A percentile compares a stretch with the other conserved stretches of the same genome.
Conservation (phyloP, 2,888 invertebrate genomes). For the Aplocera efformata region DNA sequence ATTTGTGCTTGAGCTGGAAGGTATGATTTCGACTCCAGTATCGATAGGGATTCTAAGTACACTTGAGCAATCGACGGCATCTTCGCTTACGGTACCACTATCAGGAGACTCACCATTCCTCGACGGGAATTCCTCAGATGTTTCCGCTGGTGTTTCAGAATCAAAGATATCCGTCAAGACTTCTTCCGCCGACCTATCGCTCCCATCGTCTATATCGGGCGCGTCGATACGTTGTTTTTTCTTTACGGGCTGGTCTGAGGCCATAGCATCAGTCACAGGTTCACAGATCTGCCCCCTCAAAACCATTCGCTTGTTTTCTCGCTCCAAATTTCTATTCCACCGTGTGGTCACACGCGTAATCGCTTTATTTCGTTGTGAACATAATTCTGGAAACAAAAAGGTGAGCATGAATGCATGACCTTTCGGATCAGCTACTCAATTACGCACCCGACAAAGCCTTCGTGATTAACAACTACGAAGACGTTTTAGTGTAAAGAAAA, state of each 20-base stretch:
- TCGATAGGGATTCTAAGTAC: slow-evolving; percentile 60
- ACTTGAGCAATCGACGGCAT: slow-evolving; percentile 73
- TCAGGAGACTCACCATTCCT: slow-evolving; percentile 74
- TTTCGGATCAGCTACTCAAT: slow-evolving; percentile 77
- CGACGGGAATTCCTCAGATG: slow-evolving; percentile 60
- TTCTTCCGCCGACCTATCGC: slow-evolving; percentile 75
- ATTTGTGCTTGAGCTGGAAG: slow-evolving; percentile 61
- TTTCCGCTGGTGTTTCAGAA: slow-evolving; percentile 63
- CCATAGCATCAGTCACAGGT: slow-evolving; percentile 82
- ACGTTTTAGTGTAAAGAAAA: slow-evolving; percentile 18
- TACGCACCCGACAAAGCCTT: slow-evolving; percentile 77
- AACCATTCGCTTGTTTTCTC: slow-evolving; percentile 75
- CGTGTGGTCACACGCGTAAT: slow-evolving; percentile 26
- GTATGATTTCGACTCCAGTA: slow-evolving; percentile 55
- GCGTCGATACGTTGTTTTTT: slow-evolving; percentile 89
- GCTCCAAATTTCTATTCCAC: slow-evolving; percentile 21
- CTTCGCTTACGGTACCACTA: slow-evolving; percentile 74
- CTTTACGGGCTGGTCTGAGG: slow-evolving; percentile 90
- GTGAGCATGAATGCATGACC: slow-evolving; percentile 73
- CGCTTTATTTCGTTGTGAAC: slow-evolving; percentile 36
- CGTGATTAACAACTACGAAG: slow-evolving; percentile 36
- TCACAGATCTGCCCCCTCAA: slow-evolving; percentile 80
- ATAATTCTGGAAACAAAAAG: slow-evolving; percentile 68
- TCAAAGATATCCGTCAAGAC: slow-evolving; percentile 68
- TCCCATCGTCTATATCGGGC: slow-evolving; percentile 79